Evolutionary conservation across 1,140 invertebrate genomes (phyloP).

Genomic region (Camponotus floridanus): DNA sequence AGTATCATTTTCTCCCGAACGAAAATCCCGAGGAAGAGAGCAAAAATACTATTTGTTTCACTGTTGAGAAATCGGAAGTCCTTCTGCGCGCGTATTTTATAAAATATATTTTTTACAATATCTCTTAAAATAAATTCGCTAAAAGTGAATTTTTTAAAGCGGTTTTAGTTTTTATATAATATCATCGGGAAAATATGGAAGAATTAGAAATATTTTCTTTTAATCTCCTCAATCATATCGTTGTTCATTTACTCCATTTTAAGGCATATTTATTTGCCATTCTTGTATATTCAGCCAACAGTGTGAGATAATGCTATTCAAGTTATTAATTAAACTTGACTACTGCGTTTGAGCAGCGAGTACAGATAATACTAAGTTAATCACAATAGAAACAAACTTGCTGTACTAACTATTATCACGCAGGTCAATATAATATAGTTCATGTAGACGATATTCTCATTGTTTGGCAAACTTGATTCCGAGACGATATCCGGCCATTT

Average conservation of each 20-base stretch:
- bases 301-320: not conserved
- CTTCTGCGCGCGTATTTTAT: too few relatives aligned
- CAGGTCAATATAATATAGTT: not conserved
- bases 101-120: too few relatives aligned
- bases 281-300: not conserved
- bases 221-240: too few relatives aligned
- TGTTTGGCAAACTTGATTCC: not conserved
- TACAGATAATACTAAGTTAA: conserved; percentile 15
- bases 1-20: conserved; percentile 8
- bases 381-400: conserved; percentile 19
- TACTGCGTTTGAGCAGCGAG: not conserved
- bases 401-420: too few relatives aligned
- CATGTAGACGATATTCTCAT: not conserved
- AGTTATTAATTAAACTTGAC: not conserved
- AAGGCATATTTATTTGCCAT: not conserved
- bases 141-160: too few relatives aligned
- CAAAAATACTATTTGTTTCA: not conserved
- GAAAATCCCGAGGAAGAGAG: not conserved
- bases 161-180: too few relatives aligned
- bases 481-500: not conserved
- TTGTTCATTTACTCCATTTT: too few relatives aligned
- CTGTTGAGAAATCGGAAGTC: not conserved
- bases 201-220: too few relatives aligned
- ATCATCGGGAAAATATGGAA: too few relatives aligned
- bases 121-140: too few relatives aligned